Percentiles rank a stretch among this genome's conserved stretches.
phyloP scores from a whole-genome alignment of 2,888 invertebrate genomes.

The Xylophagus ater region DNA sequence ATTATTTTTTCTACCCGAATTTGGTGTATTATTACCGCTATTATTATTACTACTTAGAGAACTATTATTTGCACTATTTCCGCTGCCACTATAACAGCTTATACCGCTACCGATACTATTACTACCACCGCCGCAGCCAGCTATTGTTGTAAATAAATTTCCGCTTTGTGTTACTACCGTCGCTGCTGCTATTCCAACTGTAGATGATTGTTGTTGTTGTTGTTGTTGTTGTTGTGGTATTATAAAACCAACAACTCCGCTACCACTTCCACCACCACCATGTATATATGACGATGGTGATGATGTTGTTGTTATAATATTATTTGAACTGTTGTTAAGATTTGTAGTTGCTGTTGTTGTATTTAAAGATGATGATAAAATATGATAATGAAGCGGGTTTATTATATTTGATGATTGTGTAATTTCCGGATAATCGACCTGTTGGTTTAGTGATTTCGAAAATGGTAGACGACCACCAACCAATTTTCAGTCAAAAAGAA shows the following conservation, averaged over 20 bases:
- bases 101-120: not conserved
- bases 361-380: too few relatives aligned
- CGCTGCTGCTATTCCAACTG: not conserved
- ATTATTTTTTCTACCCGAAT: not conserved
- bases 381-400: constrained; percentile 10
- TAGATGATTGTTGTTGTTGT: not conserved
- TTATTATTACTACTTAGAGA: not conserved
- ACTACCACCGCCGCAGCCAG: not conserved
- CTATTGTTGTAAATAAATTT: too few relatives aligned
- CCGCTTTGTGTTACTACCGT: too few relatives aligned
- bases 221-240: constrained; percentile 7
- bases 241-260: not conserved
- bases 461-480: too few relatives aligned
- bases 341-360: not conserved
- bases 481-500: too few relatives aligned
- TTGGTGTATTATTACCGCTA: not conserved
- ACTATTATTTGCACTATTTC: too few relatives aligned
- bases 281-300: too few relatives aligned
- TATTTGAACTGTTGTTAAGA: not conserved
- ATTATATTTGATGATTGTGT: constrained; percentile 10
- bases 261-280: constrained; percentile 1
- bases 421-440: constrained; percentile 16
- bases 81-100: constrained; percentile 9
- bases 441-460: too few relatives aligned
- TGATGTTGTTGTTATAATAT: not conserved